Evolutionary conservation across 2,888 invertebrate species (phyloP), one percentile per base, ranked within the genome.

Genomic region (Sacculina carcini): DNA sequence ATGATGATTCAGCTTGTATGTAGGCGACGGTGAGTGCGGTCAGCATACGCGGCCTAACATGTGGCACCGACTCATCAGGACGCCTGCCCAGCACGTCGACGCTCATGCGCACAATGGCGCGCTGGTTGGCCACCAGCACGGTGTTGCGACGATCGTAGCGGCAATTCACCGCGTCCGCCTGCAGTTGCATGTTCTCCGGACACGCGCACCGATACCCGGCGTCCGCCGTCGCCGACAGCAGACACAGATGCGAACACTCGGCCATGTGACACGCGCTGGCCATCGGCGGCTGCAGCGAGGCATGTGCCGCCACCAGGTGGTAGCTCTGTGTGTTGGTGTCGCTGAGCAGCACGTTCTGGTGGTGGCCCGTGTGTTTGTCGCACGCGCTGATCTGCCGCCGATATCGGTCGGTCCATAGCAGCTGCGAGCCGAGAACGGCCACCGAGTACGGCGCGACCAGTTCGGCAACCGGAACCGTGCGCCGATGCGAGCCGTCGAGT

Each of bases 221-320:
- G 7, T 1, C 9, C 5, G 24, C 14, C n/a, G 42, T 28, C 9
- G 24, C 12, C 7, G 44, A 44, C 2, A 28, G 57, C n/a, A 57
- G 49, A 40, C 57, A 57, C 16, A 57, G 38, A 29, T 57, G 57
- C 12, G 53, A 50, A 49, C 57, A 57, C 4, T 38, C 49, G 16
- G 32, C 39, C 12, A 38, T 50, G 19, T 50, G 40, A 46, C 56
- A 56, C 16, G 54, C 42, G 50, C 53, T 56, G 31, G 51, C 49
- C n/a, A 47, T 38, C 7, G 54, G 49, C 40, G 39, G 47, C 46
- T 54, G 54, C 14, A 53, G 28, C 7, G 47, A 36, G 19, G 29
- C 48, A 40, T 56, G 54, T 36, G 54, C 54, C 26, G 53, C 50
- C 24, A 48, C 40, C 26, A 56, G 28, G 29, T 51, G 48, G 19